Base-by-base conservation (phyloP, 2,113 vertebrate genomes). In the Gobiocypris rarus region DNA sequence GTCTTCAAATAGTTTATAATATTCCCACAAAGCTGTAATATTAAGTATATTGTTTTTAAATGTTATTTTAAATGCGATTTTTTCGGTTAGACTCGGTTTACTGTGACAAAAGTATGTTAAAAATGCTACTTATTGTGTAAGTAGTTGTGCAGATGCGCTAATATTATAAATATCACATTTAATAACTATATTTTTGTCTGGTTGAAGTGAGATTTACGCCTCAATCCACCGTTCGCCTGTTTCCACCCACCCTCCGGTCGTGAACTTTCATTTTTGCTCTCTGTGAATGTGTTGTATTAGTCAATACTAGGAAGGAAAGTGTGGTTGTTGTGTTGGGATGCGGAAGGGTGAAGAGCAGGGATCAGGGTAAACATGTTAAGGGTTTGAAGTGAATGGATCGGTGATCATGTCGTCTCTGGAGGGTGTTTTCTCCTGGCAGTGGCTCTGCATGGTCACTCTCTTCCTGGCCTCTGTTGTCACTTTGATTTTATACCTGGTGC, bases 361-460 rank as follows among this genome's bases (percentile, higher is more conserved):
- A 5, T 22, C 17, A 2, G 22, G 22, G 31, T 56, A 82, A 82
- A 82, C 79, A 82, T 82, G 79, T 54, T 52, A 7, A 31, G 26
- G 41, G 17, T 70, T 17, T 82, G 52, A 34, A 67, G 59, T 50
- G 14, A 80, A 13, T 80, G 77, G 24, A 15, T 9, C 48, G 7
- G 31, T 70, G 45, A 70, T 56, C 63, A 82, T 82, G 79, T 81
- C 65, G 41, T 67, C n/a, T n/a, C 8, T 34, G 77, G 77, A 79
- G 38, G 52, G 17, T 63, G 76, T 10, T 86, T 48, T 85, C 52
- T 87, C 91, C 5, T 89, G 93, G 75, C 95, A 94, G 92, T 97
- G 96, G 96, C 87, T 94, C 1, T 92, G 91, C 70, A 92, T 95
- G 91, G 88, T 95, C 63, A 93, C 95, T 1, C 93, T 98, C 3